Evolutionary conservation across 2,113 vertebrate species (phyloP).

Genomic region (Pygoscelis adeliae): DNA sequence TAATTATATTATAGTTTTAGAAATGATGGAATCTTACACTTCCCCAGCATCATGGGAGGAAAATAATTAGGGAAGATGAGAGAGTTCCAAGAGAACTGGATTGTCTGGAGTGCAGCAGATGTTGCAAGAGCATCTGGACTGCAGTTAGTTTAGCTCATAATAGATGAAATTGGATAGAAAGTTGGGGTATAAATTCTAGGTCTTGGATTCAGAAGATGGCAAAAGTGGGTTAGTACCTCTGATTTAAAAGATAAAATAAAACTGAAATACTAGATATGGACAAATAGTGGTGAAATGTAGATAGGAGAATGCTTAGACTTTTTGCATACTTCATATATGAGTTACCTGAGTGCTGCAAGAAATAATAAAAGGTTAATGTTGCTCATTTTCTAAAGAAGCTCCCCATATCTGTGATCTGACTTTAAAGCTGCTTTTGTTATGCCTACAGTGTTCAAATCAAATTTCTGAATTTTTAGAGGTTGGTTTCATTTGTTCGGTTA

Average conservation of each 20-base stretch:
- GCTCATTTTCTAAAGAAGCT: background rate
- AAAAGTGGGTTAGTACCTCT: background rate
- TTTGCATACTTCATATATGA: background rate
- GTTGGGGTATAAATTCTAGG: background rate
- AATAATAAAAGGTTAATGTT: background rate
- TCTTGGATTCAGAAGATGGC: background rate
- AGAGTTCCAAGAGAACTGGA: background rate
- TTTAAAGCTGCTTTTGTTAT: background rate
- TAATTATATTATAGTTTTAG: background rate
- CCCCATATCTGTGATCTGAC: background rate
- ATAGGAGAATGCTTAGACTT: background rate
- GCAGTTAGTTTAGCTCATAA: background rate
- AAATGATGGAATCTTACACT: rapidly evolving
- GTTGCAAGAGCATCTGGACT: background rate
- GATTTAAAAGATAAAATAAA: background rate
- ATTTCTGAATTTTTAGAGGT: background rate
- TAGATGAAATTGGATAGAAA: background rate
- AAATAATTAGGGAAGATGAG: background rate
- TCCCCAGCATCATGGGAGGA: background rate
- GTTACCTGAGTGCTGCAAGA: background rate
- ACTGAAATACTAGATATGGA: background rate
- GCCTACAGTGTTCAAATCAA: background rate
- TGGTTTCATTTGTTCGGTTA: background rate
- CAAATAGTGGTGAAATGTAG: background rate
- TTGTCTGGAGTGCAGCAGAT: background rate